phyloP scores from a whole-genome alignment of 2,113 vertebrate species.

The Pseudolaguvia tuberculata region DNA sequence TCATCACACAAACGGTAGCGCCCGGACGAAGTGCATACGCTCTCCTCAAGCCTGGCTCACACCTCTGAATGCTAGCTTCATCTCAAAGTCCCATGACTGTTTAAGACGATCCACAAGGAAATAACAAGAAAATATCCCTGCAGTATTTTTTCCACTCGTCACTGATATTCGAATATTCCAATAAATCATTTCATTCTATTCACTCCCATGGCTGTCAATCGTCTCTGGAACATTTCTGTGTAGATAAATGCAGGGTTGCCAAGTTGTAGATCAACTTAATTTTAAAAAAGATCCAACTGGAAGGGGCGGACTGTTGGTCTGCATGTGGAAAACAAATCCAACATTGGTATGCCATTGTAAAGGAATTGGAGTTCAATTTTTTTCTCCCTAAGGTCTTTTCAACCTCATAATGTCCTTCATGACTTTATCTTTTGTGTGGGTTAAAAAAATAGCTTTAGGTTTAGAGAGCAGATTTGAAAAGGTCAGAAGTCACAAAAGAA shows the following conservation, averaged over 20 bases:
- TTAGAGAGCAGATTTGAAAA: slow-evolving; percentile 24
- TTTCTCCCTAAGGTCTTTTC: background rate
- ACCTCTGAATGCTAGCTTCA: background rate
- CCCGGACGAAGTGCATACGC: background rate
- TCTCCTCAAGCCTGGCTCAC: background rate
- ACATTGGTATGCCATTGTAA: too few species aligned
- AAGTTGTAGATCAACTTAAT: background rate
- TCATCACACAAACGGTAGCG: background rate
- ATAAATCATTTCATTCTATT: slow-evolving; percentile 15
- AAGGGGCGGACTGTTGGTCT: too few species aligned
- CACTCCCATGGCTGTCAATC: slow-evolving; percentile 4
- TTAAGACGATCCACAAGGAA: background rate
- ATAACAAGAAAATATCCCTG: background rate
- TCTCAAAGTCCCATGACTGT: background rate
- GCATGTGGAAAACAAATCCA: too few species aligned
- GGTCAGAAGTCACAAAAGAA: slow-evolving; percentile 26
- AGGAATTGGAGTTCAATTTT: background rate
- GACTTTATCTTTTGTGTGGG: background rate
- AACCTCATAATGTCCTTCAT: background rate
- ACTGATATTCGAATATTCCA: background rate
- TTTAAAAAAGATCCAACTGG: too few species aligned
- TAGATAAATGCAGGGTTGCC: background rate
- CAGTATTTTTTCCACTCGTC: background rate
- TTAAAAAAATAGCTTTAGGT: slow-evolving; percentile 6
- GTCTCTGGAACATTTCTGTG: background rate